Base-by-base conservation (phyloP, 2,113 vertebrate genomes). In the Bubo blakistoni region DNA sequence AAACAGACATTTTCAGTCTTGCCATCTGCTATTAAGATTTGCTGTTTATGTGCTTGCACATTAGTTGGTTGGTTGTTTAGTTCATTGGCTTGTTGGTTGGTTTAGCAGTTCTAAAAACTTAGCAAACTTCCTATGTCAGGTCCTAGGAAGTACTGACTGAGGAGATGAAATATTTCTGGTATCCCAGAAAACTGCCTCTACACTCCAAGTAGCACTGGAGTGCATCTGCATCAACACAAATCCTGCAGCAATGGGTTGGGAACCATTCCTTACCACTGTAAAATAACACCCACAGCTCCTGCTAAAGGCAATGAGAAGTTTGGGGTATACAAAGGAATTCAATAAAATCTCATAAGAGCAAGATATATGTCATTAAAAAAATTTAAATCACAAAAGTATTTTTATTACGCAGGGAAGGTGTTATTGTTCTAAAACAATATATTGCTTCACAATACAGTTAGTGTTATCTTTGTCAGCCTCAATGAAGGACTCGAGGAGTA, bases 381-480 rank as follows among this genome's bases (percentile, higher is more conserved):
- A 21, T 2, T 3, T 8, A 63, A 79, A 17, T n/a, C n/a, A 26
- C 13, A 58, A 49, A 69, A 27, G 2, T 24, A 24, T 44, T 66
- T 69, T 40, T 40, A 49, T 67, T 16, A 10, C 3, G 1, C 1
- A 2, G 15, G 11, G 1, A 6, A 4, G 19, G 3, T 1, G 1
- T 26, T 73, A 78, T 40, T 42, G 13, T 11, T 81, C 66, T 59
- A 71, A 78, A 86, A 46, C 3, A 52, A 25, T 22, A 24, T 11
- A 51, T 46, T 66, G 10, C 10, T 67, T 67, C 26, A 47, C 9
- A 17, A 2, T 29, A 36, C 46, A 58, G 5, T n/a, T 65, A 26
- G 8, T 7, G 4, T 21, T 58, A 46, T 6, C 38, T 73, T 67
- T 83, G 57, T n/a, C 20, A 83, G 4, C 7, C 44, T 85, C 7